Conservation (phyloP, 2,113 vertebrate genomes). For the Saccopteryx leptura region DNA sequence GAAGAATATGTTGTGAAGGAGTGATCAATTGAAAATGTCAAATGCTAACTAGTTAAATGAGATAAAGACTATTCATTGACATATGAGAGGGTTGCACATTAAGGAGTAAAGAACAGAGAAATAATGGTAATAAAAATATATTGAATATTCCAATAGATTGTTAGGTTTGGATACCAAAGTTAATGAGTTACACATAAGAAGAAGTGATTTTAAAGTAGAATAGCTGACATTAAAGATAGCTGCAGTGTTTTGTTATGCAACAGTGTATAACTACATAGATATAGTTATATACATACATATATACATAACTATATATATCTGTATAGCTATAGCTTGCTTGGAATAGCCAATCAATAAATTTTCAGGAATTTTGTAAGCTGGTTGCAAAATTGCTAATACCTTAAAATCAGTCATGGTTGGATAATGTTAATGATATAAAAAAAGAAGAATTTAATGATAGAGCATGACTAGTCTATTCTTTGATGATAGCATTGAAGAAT, state of each 20-base stretch:
- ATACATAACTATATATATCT: too few species aligned
- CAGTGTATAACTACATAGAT: too few species aligned
- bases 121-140: not conserved
- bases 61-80: not conserved
- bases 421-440: not conserved
- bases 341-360: not conserved
- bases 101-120: not conserved
- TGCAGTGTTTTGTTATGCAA: not conserved
- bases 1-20: not conserved
- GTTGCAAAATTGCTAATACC: not conserved
- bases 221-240: not conserved
- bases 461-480: not conserved
- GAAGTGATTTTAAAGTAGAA: not conserved
- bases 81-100: not conserved
- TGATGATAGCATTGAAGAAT: not conserved
- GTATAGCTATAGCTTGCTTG: not conserved
- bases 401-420: not conserved
- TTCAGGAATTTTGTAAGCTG: not conserved
- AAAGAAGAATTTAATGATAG: not conserved
- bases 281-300: too few species aligned
- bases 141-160: not conserved
- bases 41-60: not conserved
- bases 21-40: not conserved
- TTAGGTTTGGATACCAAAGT: not conserved
- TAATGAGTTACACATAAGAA: not conserved